A percentile compares a stretch with the other conserved stretches of the same genome.
Evolutionary conservation across 2,113 vertebrate species (phyloP).

Genomic region (Silurus glanis): DNA sequence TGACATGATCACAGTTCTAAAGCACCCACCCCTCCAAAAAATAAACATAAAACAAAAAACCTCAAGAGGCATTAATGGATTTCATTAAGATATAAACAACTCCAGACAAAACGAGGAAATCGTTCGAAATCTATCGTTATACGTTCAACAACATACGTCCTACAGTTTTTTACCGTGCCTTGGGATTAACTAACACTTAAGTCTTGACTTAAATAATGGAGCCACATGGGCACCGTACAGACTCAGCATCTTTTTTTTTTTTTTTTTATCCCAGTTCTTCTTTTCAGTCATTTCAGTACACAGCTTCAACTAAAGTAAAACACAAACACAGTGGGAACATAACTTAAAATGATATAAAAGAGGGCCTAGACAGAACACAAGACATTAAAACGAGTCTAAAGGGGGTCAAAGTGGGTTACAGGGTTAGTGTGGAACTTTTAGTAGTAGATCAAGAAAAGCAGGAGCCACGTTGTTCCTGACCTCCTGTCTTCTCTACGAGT

Average conservation of each 20-base stretch:
- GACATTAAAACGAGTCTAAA: conserved; percentile 42
- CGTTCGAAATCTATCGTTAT: conserved; percentile 25
- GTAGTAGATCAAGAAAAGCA: conserved; percentile 26
- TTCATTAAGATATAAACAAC: conserved; percentile 32
- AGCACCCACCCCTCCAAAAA: neutral
- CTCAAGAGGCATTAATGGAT: conserved; percentile 25
- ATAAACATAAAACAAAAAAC: neutral
- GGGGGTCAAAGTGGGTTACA: conserved; percentile 21
- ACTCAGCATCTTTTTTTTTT: conserved; percentile 11
- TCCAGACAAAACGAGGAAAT: conserved; percentile 38
- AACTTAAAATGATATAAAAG: conserved; percentile 48
- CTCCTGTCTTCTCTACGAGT: conserved; percentile 35
- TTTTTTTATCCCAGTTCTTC: conserved; percentile 18
- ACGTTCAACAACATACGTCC: conserved; percentile 49
- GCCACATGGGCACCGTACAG: conserved; percentile 22
- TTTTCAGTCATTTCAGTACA: conserved; percentile 44
- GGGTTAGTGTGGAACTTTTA: conserved; percentile 50
- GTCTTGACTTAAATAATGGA: conserved; percentile 48
- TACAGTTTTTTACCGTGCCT: conserved; percentile 42
- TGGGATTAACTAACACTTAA: conserved; percentile 45
- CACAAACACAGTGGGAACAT: conserved; percentile 41
- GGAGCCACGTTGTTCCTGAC: conserved; percentile 6
- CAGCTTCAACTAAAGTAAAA: conserved; percentile 37
- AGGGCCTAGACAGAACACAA: conserved; percentile 33
- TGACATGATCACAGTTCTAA: conserved; percentile 39